Conservation (phyloP, 2,797 vertebrate species). For the Chanos chanos region DNA sequence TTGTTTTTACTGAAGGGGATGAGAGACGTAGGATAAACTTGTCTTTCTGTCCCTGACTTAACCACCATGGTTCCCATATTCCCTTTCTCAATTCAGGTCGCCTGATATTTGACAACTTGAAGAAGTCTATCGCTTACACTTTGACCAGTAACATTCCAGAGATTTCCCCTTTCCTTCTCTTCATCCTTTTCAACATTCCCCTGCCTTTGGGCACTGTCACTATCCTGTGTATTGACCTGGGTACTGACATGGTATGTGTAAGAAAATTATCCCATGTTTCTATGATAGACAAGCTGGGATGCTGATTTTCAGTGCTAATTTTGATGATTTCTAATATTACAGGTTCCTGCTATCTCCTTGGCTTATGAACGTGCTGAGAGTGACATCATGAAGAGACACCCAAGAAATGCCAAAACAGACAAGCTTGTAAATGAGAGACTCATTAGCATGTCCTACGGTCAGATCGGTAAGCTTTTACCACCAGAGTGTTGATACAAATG, state of each 20-base stretch:
- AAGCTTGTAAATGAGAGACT: constrained; percentile 92
- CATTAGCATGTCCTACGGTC: constrained; percentile 95
- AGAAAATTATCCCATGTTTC: not conserved
- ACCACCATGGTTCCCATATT: no score
- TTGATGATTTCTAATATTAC: not conserved
- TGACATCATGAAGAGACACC: constrained; percentile 97
- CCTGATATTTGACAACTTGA: constrained; percentile 95
- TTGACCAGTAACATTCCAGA: constrained; percentile 96
- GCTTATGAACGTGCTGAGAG: constrained; percentile 94
- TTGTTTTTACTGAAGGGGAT: not conserved
- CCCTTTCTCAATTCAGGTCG: constrained; percentile 73
- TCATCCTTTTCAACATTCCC: constrained; percentile 92
- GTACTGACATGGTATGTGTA: constrained; percentile 88
- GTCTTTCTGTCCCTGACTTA: not conserved
- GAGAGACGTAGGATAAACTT: not conserved
- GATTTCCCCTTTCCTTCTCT: constrained; percentile 92
- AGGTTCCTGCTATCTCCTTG: constrained; percentile 95
- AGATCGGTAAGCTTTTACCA: constrained; percentile 79
- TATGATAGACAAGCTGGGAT: not conserved
- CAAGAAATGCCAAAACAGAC: constrained; percentile 90
- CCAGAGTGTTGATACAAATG: not conserved
- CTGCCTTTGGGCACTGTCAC: constrained; percentile 91
- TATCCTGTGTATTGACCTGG: constrained; percentile 94
- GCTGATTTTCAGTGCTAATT: not conserved
- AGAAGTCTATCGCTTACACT: constrained; percentile 95